These are phyloP conservation scores for Busseola fusca DNA, from an alignment of 2,888 invertebrate genomes.

Conservation along the genomic window DNA sequence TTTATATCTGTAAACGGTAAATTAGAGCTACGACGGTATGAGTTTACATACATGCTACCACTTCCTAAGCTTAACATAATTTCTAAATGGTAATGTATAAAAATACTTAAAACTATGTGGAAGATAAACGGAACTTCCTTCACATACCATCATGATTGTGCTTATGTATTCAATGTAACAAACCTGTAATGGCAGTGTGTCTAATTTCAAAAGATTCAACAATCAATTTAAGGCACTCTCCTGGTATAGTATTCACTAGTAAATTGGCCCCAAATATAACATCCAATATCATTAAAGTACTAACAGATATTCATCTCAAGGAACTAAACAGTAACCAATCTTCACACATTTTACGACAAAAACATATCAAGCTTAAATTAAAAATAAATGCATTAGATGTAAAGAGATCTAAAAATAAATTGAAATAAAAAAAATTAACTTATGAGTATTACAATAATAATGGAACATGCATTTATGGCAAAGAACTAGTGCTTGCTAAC, in stretches of 20 bases:
- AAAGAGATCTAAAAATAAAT: conserved; percentile 89
- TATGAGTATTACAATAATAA: conserved; percentile 89
- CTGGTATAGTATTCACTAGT: conserved; percentile 70
- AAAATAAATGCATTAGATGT: conserved; percentile 88
- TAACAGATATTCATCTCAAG: conserved; percentile 74
- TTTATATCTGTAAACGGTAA: conserved; percentile 24
- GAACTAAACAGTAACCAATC: conserved; percentile 77
- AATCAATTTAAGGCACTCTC: conserved; percentile 83
- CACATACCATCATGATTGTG: conserved; percentile 73
- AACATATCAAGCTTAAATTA: conserved; percentile 76
- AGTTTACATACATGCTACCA: conserved; percentile 72
- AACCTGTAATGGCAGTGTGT: conserved; percentile 78
- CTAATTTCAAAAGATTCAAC: conserved; percentile 69
- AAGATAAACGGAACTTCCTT: conserved; percentile 81
- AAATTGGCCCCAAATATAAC: conserved; percentile 78
- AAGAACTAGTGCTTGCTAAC: conserved; percentile 87
- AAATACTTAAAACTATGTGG: conserved; percentile 84
- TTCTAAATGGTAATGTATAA: conserved; percentile 88
- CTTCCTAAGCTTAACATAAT: conserved; percentile 78
- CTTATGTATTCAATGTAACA: conserved; percentile 63
- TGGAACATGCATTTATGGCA: conserved; percentile 90
- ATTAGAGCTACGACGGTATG: conserved; percentile 61
- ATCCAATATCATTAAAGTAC: conserved; percentile 71
- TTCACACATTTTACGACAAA: conserved; percentile 74
- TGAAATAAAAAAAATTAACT: conserved; percentile 85